Conservation (phyloP, 2,113 vertebrate species). For the Pedetes capensis region DNA sequence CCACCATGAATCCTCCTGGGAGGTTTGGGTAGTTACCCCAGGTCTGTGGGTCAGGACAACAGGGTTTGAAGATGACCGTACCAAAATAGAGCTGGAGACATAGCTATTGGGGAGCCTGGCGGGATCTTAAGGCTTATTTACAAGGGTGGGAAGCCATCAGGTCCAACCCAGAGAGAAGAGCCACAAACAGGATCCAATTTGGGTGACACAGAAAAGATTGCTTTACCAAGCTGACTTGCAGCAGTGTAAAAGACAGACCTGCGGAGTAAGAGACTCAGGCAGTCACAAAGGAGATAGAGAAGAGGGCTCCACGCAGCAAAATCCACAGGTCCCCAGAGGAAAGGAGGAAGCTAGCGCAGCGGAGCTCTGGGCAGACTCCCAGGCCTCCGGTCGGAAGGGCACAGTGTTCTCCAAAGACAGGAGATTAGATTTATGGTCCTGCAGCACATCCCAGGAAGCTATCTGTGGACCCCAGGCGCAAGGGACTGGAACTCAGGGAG, state of each 20-base stretch:
- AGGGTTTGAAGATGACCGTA: background rate
- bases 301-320: background rate
- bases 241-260: background rate
- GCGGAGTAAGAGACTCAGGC: background rate
- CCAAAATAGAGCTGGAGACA: background rate
- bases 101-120: background rate
- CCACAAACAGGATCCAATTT: background rate
- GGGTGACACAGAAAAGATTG: too few relatives aligned
- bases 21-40: background rate
- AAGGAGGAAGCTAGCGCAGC: background rate
- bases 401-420: background rate
- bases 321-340: background rate
- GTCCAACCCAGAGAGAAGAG: background rate
- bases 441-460: background rate
- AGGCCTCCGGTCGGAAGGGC: background rate
- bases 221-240: background rate
- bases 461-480: background rate
- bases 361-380: background rate
- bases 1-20: background rate
- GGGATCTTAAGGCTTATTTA: background rate
- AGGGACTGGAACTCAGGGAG: background rate
- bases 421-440: background rate
- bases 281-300: background rate
- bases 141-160: background rate
- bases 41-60: background rate